Percentiles rank a stretch among this genome's conserved stretches.
Evolutionary conservation across 2,888 invertebrate species (phyloP).

Genomic region (Physocephala rufipes): DNA sequence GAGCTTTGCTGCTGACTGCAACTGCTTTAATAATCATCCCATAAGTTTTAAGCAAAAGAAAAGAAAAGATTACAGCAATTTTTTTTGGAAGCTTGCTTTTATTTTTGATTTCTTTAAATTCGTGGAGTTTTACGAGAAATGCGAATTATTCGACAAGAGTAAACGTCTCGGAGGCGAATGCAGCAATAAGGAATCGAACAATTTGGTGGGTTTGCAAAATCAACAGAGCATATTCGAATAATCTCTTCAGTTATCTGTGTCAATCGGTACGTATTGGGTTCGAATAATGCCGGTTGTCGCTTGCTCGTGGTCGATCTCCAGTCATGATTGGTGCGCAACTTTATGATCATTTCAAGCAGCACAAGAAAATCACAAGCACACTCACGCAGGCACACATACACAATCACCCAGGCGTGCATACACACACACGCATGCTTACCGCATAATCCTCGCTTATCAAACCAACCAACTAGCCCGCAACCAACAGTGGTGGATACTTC

Average conservation of each 20-base stretch:
- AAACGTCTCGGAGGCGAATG: constrained; percentile 31
- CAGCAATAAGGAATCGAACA: constrained; percentile 42
- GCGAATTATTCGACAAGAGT: background rate
- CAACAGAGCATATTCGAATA: constrained; percentile 15
- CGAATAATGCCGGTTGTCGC: background rate
- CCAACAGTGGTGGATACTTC: no score
- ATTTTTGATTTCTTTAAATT: no score
- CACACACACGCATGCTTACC: no score
- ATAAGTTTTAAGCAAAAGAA: constrained; percentile 7
- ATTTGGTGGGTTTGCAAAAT: constrained; percentile 39
- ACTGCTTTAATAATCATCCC: background rate
- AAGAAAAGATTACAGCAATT: no score
- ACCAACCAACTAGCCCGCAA: no score
- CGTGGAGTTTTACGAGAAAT: background rate
- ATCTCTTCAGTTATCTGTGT: constrained; percentile 13
- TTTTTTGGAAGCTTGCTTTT: background rate
- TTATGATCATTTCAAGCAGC: no score
- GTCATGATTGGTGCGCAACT: background rate
- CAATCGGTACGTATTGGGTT: constrained; percentile 20
- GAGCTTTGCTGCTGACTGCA: background rate
- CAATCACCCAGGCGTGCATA: no score
- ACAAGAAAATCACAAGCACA: no score
- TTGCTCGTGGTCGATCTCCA: background rate
- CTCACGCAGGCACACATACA: no score
- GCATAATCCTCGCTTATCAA: no score